Conservation (phyloP, 1,140 invertebrate genomes). For the Thereuonema tuberculata region DNA sequence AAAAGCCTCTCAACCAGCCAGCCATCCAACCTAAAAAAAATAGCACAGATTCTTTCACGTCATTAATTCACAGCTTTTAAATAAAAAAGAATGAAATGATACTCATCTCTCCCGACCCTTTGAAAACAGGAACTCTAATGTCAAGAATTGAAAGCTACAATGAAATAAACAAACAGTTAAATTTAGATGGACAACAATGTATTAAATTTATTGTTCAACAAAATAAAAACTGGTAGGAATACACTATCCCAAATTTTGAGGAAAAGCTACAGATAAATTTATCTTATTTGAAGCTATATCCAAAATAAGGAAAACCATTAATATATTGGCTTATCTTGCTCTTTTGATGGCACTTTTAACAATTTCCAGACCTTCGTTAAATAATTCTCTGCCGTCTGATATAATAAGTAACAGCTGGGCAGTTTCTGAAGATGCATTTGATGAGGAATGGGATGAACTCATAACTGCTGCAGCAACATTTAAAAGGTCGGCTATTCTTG, state of each 20-base stretch:
- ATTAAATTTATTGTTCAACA: neutral
- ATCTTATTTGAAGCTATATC: slow-evolving; percentile 86
- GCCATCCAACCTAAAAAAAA: no score
- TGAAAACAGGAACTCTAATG: slow-evolving; percentile 59
- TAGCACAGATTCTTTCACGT: no score
- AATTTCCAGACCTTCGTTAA: slow-evolving; percentile 66
- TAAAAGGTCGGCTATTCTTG: slow-evolving; percentile 61
- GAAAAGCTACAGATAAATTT: slow-evolving; percentile 18
- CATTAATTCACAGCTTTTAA: no score
- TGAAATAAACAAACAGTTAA: slow-evolving; percentile 1
- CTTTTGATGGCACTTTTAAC: slow-evolving; percentile 63
- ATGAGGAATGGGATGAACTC: slow-evolving; percentile 24
- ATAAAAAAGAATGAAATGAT: no score
- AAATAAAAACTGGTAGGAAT: no score
- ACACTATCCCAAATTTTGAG: neutral
- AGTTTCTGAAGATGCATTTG: slow-evolving; percentile 30
- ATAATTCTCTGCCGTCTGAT: slow-evolving; percentile 85
- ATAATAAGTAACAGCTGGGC: slow-evolving; percentile 84
- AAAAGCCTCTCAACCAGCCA: no score
- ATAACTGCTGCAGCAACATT: slow-evolving; percentile 42
- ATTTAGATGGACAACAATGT: neutral
- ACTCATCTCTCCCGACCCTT: slow-evolving; percentile 33
- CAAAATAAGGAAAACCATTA: slow-evolving; percentile 88
- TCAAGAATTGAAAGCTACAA: slow-evolving; percentile 73
- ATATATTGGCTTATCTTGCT: slow-evolving; percentile 66